These are phyloP conservation scores for Calypte anna DNA, from an alignment of 2,113 vertebrate genomes.

Conservation along the genomic window DNA sequence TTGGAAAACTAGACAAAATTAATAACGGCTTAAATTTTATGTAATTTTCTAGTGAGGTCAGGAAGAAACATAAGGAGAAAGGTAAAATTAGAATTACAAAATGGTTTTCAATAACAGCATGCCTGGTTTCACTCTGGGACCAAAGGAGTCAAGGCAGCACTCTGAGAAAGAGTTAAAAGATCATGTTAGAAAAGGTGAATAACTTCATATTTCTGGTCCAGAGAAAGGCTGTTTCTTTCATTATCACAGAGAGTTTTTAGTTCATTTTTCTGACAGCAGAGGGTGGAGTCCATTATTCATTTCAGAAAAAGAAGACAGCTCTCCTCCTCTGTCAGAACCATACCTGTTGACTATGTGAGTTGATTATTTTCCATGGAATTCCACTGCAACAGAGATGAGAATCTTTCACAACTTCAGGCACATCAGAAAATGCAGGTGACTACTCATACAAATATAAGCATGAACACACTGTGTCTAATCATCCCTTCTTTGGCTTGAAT, in stretches of 20 bases:
- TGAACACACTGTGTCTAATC: neutral
- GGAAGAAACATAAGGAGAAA: neutral
- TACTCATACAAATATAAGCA: neutral
- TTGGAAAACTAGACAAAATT: neutral
- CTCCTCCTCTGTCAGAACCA: neutral
- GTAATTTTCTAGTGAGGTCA: neutral
- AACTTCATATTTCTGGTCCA: neutral
- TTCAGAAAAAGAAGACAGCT: neutral
- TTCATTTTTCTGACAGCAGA: neutral
- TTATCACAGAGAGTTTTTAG: neutral
- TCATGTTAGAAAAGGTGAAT: neutral
- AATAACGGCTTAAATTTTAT: neutral
- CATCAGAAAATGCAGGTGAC: neutral
- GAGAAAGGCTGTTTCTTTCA: neutral
- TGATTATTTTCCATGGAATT: neutral
- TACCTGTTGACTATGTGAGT: neutral
- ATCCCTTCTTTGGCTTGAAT: neutral
- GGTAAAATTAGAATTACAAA: neutral
- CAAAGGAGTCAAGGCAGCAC: accelerated
- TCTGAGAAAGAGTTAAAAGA: neutral
- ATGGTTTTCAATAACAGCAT: neutral
- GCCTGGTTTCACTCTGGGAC: neutral
- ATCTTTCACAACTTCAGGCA: neutral
- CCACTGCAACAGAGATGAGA: neutral
- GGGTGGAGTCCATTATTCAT: neutral